phyloP scores from a whole-genome alignment of 2,797 vertebrate species.

The Pseudochirops corinnae region DNA sequence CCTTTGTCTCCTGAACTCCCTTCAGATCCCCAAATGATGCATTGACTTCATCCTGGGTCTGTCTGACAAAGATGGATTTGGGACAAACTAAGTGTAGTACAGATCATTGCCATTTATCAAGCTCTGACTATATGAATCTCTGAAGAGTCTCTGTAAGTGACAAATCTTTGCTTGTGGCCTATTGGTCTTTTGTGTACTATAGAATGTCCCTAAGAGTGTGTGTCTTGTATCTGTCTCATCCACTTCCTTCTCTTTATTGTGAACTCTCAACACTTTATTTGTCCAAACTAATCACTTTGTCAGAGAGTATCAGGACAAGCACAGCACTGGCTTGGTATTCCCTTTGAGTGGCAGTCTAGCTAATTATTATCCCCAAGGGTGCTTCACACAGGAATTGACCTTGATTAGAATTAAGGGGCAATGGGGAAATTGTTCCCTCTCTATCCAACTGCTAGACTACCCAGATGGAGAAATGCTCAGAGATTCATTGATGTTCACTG shows the following conservation, averaged over 20 bases:
- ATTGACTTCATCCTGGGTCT: constrained; percentile 19
- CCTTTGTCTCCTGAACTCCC: constrained; percentile 23
- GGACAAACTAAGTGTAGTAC: constrained; percentile 6
- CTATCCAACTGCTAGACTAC: neutral
- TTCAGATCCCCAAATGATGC: neutral
- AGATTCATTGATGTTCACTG: neutral
- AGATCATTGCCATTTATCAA: constrained; percentile 32
- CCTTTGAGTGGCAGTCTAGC: neutral
- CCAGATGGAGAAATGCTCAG: neutral
- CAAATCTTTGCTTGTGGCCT: constrained; percentile 13
- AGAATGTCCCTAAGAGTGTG: constrained; percentile 30
- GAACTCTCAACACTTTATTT: constrained; percentile 19
- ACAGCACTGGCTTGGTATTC: neutral
- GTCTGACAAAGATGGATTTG: constrained; percentile 60
- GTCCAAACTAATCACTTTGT: constrained; percentile 60
- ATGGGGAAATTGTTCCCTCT: neutral
- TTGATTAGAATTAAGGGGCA: constrained; percentile 3
- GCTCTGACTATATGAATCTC: constrained; percentile 3
- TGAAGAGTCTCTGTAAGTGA: constrained; percentile 51
- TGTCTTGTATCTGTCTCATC: constrained; percentile 58
- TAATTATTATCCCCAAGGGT: constrained; percentile 25
- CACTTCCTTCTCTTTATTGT: constrained; percentile 51
- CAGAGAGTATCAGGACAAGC: neutral
- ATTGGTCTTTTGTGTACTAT: neutral
- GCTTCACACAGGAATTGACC: neutral